Percentiles rank a stretch among this genome's conserved stretches.
phyloP scores from a whole-genome alignment of 2,797 vertebrate species.

The Pseudochromis fuscus region DNA sequence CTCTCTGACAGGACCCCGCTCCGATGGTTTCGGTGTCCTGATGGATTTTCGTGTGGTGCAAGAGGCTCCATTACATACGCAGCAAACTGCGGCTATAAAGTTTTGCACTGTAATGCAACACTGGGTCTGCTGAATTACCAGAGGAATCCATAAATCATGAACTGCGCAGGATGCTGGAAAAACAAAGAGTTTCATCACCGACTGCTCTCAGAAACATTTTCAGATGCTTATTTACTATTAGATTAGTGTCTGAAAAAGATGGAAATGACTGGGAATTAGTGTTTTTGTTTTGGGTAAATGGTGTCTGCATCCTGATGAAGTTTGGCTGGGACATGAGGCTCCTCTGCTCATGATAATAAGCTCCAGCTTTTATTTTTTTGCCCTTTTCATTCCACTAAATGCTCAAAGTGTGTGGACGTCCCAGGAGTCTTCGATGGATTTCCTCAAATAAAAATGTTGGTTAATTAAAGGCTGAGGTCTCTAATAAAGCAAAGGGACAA shows the following conservation, averaged over 20 bases:
- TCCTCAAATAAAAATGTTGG: too few species aligned
- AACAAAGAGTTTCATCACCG: conserved; percentile 15
- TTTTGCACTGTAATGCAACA: conserved; percentile 32
- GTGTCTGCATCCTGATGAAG: conserved; percentile 1
- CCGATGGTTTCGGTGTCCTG: conserved; percentile 19
- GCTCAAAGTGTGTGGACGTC: too few species aligned
- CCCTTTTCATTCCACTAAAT: too few species aligned
- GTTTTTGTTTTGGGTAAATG: conserved; percentile 20
- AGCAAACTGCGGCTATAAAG: not conserved
- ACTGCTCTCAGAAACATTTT: not conserved
- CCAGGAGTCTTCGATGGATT: too few species aligned
- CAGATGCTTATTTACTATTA: conserved; percentile 12
- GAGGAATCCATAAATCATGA: conserved; percentile 17
- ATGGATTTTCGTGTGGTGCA: conserved; percentile 26
- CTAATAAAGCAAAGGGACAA: too few species aligned
- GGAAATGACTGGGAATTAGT: not conserved
- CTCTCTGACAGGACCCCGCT: not conserved
- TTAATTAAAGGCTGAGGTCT: too few species aligned
- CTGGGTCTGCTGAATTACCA: conserved; percentile 20
- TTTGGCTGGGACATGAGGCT: too few species aligned
- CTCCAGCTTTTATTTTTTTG: too few species aligned
- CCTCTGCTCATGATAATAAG: too few species aligned
- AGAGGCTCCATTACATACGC: conserved; percentile 11
- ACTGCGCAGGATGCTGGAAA: conserved; percentile 16
- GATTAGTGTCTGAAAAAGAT: conserved; percentile 8